Evolutionary conservation across 2,888 invertebrate genomes (phyloP), one percentile per base, ranked within the genome.

Genomic region (Drosophila bunnanda): DNA sequence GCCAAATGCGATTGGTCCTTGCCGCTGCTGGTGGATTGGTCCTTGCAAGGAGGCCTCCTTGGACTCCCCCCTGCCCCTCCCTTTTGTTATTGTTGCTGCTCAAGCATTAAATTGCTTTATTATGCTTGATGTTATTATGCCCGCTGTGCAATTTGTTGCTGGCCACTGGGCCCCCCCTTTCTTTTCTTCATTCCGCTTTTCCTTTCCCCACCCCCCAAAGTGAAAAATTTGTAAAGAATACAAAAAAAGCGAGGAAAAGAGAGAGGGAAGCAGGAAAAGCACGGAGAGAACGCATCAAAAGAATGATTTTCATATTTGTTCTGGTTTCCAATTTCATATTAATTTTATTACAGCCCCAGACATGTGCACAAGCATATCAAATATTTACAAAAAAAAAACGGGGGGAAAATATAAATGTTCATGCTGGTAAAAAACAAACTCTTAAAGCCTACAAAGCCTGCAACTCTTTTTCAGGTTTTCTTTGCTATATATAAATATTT

Each of bases 61-160:
- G 13, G 7, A 8, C 43, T 22, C 15, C 38, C 36, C 38, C 59
- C 44, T 57, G 48, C 17, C 28, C 13, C 28, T 38, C 15, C 46
- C 62, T 43, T 66, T 67, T 76, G 78, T 80, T 80, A 72, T 73
- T 80, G 82, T 39, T 62, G 58, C 80, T 77, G 76, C 71, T 83
- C 79, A 58, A 79, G 81, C 87, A 86, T 86, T 86, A 86, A 83
- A 83, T 83, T 87, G 87, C 87, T 83, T 83, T 86, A 86, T 86
- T 83, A 83, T 86, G 84, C 82, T 86, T 86, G 79, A 80, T 81
- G 81, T 78, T 80, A 72, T 83, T 81, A 79, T 77, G 83, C 69
- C 79, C 77, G 73, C 71, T 77, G 71, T 79, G 76, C 81, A 83
- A 79, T 80, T 83, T 83, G 77, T 66, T 71, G 77, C 72, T 68